Evolutionary conservation across 2,888 invertebrate species (phyloP), one percentile per base, ranked within the genome.

Genomic region (Dioctria rufipes): DNA sequence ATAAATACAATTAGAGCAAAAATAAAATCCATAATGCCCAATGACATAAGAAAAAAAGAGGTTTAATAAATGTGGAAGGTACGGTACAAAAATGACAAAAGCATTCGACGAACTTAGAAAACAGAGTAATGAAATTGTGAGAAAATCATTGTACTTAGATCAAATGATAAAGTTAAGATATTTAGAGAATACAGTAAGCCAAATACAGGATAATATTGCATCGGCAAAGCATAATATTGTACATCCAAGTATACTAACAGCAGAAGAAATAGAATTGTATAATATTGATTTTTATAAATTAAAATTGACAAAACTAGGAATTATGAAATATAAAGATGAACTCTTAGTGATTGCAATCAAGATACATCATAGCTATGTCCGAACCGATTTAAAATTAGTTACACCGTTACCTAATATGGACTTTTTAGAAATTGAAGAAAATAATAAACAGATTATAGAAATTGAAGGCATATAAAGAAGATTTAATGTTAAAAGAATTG

Each of bases 41-140:
- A 65, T 11, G 37, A 54, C 39, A 65, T 42, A 82, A 79, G 80
- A 78, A 71, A 82, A 54, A n/a, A 77, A 43, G 77, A 81, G 83
- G 80, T 46, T 79, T 83, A 78, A 42, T 83, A 65, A 80, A 83
- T 8, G 37, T 82, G 43, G 79, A 81, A 73, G 82, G 82, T 79
- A 82, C 65, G 13, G 37, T 58, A 80, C 61, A 79, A 78, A 73
- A 73, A 82, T 82, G 58, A 46, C 71, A 71, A 46, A 78, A 51
- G 49, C 46, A 51, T 82, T 63, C 46, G 73, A 81, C 37, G 66
- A 61, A 77, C 39, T 51, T 54, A 54, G 42, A 58, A 77, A 54
- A 25, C 49, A 42, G 46, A 78, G 51, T 37, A 63, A 58, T 40
- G 43, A 78, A 8, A 46, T 79, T 43, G 8, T 67, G 46, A 69